Base-by-base conservation (phyloP, 2,888 invertebrate genomes). In the Nemotelus pantherinus region DNA sequence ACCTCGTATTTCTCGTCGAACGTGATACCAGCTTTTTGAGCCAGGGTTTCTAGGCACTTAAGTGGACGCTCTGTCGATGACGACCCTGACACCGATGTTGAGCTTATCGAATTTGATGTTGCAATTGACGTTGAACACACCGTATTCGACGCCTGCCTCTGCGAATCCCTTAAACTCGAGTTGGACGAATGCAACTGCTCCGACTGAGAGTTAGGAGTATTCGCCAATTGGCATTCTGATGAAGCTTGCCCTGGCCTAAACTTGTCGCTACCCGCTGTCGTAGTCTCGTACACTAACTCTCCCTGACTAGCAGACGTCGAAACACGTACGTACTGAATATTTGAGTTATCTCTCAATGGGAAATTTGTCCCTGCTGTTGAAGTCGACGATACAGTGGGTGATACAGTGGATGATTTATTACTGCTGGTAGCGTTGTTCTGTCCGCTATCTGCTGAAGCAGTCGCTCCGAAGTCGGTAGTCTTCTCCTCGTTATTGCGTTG, bases 1-100 rank as follows among this genome's bases (percentile, higher is more conserved):
- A 91, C 91, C 85, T 93, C 92, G 88, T 92, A 93, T 85, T 92
- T 92, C 85, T 93, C 93, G 84, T 92, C 93, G 83, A 92, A 91
- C 39, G 92, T 92, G 10, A 93, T 92, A 2, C 93, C 93, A 72
- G 93, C 93, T 82, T 93, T 93, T 83, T 93, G 92, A 10, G 93
- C 93, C 79, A 93, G 88, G 0, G 92, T 93, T 84, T 93, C 93
- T 80, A 93, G 86, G 83, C 92, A 92, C 90, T 93, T 92, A 74
- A 93, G 84, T 1, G 90, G 90, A 60, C 90, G 83, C 81, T 88
- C 88, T 25, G 83, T 77, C 77, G 77, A 80, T 75, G 78, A 9
- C 78, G 79, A 74, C 80, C 77, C 63, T 82, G 82, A 5, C 80
- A 82, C 2, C 81, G 86, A 82, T 80, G 83, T 44, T 81, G 83